phyloP scores from a whole-genome alignment of 2,888 invertebrate species.

The Cataglyphis cursor region DNA sequence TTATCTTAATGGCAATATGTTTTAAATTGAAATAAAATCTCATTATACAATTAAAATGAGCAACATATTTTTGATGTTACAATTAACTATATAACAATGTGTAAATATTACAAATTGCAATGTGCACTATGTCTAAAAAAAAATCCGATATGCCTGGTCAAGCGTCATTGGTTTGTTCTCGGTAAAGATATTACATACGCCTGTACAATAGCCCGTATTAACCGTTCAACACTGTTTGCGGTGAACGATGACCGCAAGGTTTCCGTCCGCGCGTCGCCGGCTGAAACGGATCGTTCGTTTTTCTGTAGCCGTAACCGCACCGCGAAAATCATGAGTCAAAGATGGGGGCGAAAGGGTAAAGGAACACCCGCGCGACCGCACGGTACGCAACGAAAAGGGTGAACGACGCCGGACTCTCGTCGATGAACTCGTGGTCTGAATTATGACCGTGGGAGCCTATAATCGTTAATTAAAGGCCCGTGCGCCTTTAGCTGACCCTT shows the following conservation, averaged over 20 bases:
- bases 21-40: neutral
- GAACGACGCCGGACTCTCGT: slow-evolving; percentile 55
- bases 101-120: neutral
- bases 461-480: slow-evolving; percentile 74
- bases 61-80: neutral
- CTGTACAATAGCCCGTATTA: slow-evolving; percentile 44
- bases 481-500: slow-evolving; percentile 50
- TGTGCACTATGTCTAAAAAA: neutral
- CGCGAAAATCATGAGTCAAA: slow-evolving; percentile 64
- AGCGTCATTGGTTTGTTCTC: slow-evolving; percentile 41
- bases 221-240: slow-evolving; percentile 68
- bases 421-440: slow-evolving; percentile 63
- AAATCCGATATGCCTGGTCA: slow-evolving; percentile 1
- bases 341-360: slow-evolving; percentile 34
- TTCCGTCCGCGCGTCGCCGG: slow-evolving; percentile 49
- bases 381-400: slow-evolving; percentile 56
- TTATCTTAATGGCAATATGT: neutral
- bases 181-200: slow-evolving; percentile 67
- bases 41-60: neutral
- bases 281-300: slow-evolving; percentile 63
- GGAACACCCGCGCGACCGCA: slow-evolving; percentile 69
- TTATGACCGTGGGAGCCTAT: slow-evolving; percentile 71
- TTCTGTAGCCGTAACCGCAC: slow-evolving; percentile 66
- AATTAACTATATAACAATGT: neutral
- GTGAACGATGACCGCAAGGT: slow-evolving; percentile 65